phyloP scores from a whole-genome alignment of 30 jellyfish, hydroid and myxozoan genomes.

The Cassiopea xamachana region DNA sequence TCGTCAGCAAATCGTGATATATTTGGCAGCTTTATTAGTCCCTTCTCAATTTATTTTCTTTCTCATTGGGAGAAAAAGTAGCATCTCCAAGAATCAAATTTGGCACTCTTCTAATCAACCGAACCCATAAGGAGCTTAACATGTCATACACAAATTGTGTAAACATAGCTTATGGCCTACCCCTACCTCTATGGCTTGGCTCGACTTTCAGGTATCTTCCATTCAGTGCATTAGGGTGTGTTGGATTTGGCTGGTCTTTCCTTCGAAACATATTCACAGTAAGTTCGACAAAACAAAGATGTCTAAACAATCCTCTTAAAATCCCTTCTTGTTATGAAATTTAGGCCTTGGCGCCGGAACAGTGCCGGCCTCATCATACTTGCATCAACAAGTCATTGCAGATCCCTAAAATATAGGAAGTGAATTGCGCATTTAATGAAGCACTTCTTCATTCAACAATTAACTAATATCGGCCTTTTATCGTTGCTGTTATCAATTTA shows the following conservation, averaged over 20 bases:
- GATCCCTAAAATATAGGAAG: not conserved
- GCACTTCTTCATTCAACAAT: no score
- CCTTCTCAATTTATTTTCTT: no score
- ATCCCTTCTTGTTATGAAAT: not conserved
- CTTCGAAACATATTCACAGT: constrained; percentile 22
- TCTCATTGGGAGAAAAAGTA: no score
- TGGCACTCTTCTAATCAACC: no score
- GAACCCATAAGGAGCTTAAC: not conserved
- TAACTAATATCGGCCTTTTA: no score
- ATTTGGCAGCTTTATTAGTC: no score
- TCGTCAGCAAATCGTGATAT: no score
- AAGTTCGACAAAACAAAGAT: not conserved
- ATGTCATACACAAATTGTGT: not conserved
- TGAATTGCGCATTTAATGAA: not conserved
- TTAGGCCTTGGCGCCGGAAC: not conserved
- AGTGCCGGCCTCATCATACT: not conserved
- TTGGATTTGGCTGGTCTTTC: constrained; percentile 39
- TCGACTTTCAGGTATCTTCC: constrained; percentile 67
- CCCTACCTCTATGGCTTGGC: constrained; percentile 69
- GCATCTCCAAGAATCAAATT: no score
- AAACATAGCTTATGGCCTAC: not conserved
- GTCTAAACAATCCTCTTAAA: not conserved
- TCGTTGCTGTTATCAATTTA: no score
- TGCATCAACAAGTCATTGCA: not conserved
- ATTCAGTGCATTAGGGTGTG: constrained; percentile 28